A percentile compares a stretch with the other conserved stretches of the same genome.
phyloP scores from a whole-genome alignment of 2,797 vertebrate species.

The Fistularia tabacaria region DNA sequence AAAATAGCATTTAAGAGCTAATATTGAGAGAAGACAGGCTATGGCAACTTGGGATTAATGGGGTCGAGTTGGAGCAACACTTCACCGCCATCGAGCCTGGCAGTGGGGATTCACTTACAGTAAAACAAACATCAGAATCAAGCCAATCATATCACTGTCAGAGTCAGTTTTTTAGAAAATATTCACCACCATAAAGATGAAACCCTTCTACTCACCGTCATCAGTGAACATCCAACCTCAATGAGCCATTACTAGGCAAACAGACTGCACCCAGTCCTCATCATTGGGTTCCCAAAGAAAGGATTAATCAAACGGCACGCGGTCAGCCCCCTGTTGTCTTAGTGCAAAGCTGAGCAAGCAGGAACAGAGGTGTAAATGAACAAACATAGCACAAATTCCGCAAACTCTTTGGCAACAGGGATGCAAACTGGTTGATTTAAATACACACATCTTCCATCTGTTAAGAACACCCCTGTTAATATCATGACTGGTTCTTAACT shows the following conservation, averaged over 20 bases:
- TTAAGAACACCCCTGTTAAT: slow-evolving; percentile 20
- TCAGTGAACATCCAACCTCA: slow-evolving; percentile 35
- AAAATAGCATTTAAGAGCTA: slow-evolving; percentile 57
- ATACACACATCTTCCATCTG: slow-evolving; percentile 41
- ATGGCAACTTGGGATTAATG: slow-evolving; percentile 30
- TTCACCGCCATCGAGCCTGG: slow-evolving; percentile 30
- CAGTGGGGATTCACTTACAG: slow-evolving; percentile 35
- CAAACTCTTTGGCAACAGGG: slow-evolving; percentile 1
- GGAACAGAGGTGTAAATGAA: slow-evolving; percentile 31
- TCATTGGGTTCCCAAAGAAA: slow-evolving; percentile 23
- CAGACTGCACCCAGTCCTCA: slow-evolving; percentile 36
- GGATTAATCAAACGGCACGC: slow-evolving; percentile 41
- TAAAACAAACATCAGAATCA: slow-evolving; percentile 24
- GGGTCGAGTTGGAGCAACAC: slow-evolving; percentile 61
- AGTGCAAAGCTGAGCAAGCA: slow-evolving; percentile 27
- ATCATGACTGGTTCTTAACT: slow-evolving; percentile 17
- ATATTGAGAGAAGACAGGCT: slow-evolving; percentile 31
- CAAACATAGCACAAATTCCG: slow-evolving; percentile 43
- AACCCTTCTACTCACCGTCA: slow-evolving; percentile 13
- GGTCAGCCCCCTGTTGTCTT: slow-evolving; percentile 29
- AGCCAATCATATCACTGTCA: slow-evolving; percentile 12
- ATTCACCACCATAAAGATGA: slow-evolving; percentile 35
- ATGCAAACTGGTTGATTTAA: slow-evolving; percentile 24
- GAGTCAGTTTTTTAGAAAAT: slow-evolving; percentile 28
- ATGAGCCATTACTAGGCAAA: slow-evolving; percentile 55